A percentile compares a stretch with the other conserved stretches of the same genome.
phyloP scores from a whole-genome alignment of 2,113 vertebrate species.

The Galeopterus variegatus region DNA sequence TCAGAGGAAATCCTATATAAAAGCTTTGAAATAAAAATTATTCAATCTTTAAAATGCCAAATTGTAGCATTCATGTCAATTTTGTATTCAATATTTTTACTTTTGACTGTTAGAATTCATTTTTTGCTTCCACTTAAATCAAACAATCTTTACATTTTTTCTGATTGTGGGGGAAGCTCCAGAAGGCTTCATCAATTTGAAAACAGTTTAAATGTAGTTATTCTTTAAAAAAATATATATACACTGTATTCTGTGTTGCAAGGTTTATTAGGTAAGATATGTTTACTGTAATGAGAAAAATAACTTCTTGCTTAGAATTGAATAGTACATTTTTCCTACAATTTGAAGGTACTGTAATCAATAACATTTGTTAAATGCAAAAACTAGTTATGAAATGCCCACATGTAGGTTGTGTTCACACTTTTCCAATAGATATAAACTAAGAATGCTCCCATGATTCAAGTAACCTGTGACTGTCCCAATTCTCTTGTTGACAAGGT shows the following conservation, averaged over 20 bases:
- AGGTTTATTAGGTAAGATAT: conserved; percentile 6
- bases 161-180: not conserved
- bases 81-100: not conserved
- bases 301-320: not conserved
- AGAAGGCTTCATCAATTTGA: not conserved
- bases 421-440: not conserved
- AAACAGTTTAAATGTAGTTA: conserved; percentile 44
- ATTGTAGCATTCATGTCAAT: not conserved
- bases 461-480: not conserved
- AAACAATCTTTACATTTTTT: not conserved
- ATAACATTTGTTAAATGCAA: conserved; percentile 33
- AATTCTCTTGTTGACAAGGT: not conserved
- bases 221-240: not conserved
- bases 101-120: not conserved
- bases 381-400: conserved; percentile 29
- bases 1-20: not conserved
- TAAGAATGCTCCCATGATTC: not conserved
- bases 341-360: conserved; percentile 4
- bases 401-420: not conserved
- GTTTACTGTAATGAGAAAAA: conserved; percentile 49
- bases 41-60: not conserved
- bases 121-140: conserved; percentile 52
- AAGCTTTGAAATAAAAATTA: not conserved
- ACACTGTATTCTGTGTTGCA: not conserved
- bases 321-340: not conserved